Conservation (phyloP, 2,113 vertebrate genomes). For the Salvelinus sp. region DNA sequence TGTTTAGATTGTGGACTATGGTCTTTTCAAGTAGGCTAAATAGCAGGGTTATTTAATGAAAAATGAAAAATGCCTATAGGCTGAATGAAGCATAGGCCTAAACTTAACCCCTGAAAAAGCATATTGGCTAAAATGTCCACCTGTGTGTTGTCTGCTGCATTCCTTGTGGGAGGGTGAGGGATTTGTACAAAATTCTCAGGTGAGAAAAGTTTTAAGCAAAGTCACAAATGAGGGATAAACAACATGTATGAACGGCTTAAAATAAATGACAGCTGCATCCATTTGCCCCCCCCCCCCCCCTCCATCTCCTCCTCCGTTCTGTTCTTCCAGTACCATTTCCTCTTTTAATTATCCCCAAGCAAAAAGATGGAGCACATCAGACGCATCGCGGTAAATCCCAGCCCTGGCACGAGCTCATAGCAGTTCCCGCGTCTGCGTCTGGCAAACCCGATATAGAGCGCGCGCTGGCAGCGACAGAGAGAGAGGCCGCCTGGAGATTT, state of each 20-base stretch:
- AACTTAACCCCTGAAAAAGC: no score
- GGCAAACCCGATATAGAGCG: slow-evolving; percentile 75
- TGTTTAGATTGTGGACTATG: slow-evolving; percentile 2
- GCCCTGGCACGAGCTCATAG: slow-evolving; percentile 76
- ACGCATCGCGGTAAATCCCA: slow-evolving; percentile 72
- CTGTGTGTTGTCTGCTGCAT: no score
- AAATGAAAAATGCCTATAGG: no score
- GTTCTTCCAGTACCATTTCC: slow-evolving; percentile 74
- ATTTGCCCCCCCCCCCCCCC: slow-evolving; percentile 54
- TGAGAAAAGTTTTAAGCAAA: slow-evolving; percentile 44
- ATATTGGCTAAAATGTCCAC: neutral
- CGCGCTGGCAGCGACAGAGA: slow-evolving; percentile 63
- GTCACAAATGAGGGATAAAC: slow-evolving; percentile 49
- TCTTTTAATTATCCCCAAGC: slow-evolving; percentile 79
- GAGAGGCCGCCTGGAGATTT: slow-evolving; percentile 68
- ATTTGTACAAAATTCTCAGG: slow-evolving; percentile 58
- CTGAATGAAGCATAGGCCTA: no score
- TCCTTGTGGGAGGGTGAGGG: no score
- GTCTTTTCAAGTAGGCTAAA: slow-evolving; percentile 30
- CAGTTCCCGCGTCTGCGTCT: slow-evolving; percentile 70
- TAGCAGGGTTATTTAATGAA: no score
- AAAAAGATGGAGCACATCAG: slow-evolving; percentile 77
- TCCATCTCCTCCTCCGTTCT: slow-evolving; percentile 64
- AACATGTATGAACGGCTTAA: slow-evolving; percentile 59
- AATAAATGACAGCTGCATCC: slow-evolving; percentile 76